These are phyloP conservation scores for Melanotaenia pygmaea DNA, from an alignment of 2,797 vertebrate genomes.

Conservation along the genomic window DNA sequence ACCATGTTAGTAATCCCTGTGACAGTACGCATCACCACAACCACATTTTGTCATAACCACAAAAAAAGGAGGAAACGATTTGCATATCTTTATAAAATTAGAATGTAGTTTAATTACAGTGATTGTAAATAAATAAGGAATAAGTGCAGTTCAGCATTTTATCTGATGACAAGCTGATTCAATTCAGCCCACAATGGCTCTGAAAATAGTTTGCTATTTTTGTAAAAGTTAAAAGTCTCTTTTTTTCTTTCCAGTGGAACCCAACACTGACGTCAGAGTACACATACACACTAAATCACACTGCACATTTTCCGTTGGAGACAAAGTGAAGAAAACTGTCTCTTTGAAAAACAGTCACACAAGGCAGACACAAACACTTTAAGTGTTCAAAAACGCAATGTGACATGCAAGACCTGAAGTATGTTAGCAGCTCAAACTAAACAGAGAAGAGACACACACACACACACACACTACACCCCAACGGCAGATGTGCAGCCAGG, in stretches of 20 bases:
- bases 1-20: neutral
- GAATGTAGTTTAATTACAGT: neutral
- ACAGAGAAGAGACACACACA: slow-evolving; percentile 30
- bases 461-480: slow-evolving; percentile 23
- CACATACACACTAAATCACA: slow-evolving; percentile 11
- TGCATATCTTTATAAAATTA: too few relatives aligned
- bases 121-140: too few relatives aligned
- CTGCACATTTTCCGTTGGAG: neutral
- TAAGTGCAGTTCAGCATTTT: slow-evolving; percentile 23
- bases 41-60: neutral
- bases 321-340: neutral
- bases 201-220: slow-evolving; percentile 49
- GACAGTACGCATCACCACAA: neutral
- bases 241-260: slow-evolving; percentile 4
- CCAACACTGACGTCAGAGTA: slow-evolving; percentile 7
- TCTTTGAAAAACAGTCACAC: neutral
- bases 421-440: slow-evolving; percentile 6
- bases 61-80: neutral
- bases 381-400: neutral
- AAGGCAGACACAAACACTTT: neutral
- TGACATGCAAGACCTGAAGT: neutral
- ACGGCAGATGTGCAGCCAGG: slow-evolving; percentile 34
- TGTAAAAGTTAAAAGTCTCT: slow-evolving; percentile 22
- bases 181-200: slow-evolving; percentile 1
- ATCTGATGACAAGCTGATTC: slow-evolving; percentile 22